phyloP scores from a whole-genome alignment of 2,797 vertebrate species.

The Acanthopagrus latus region DNA sequence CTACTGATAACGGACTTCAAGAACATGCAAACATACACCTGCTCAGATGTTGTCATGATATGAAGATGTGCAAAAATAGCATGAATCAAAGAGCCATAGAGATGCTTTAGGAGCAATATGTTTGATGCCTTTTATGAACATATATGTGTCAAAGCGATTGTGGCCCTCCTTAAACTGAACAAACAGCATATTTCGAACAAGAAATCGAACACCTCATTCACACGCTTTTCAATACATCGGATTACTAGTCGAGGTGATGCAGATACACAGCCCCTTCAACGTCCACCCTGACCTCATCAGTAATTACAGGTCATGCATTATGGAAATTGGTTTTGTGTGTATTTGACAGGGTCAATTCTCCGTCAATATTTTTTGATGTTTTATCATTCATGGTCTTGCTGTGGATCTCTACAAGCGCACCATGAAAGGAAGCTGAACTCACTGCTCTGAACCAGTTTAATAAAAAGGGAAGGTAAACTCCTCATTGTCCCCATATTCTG shows the following conservation, averaged over 20 bases:
- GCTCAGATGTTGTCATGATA: background rate
- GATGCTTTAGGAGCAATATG: background rate
- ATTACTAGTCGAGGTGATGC: slow-evolving; percentile 58
- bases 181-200: slow-evolving; percentile 21
- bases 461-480: slow-evolving; percentile 44
- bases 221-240: slow-evolving; percentile 48
- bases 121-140: background rate
- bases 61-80: background rate
- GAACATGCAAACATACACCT: background rate
- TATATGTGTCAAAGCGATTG: slow-evolving; percentile 2
- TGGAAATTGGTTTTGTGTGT: slow-evolving; percentile 75
- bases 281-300: slow-evolving; percentile 77
- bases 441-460: background rate
- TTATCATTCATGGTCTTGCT: slow-evolving; percentile 63
- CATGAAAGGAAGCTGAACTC: slow-evolving; percentile 4
- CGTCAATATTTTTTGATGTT: slow-evolving; percentile 69
- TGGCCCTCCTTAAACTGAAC: slow-evolving; percentile 23
- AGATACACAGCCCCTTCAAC: slow-evolving; percentile 62
- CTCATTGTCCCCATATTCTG: slow-evolving; percentile 45
- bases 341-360: slow-evolving; percentile 70
- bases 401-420: background rate
- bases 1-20: background rate
- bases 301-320: slow-evolving; percentile 82
- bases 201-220: slow-evolving; percentile 51
- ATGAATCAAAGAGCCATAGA: background rate